These are phyloP conservation scores for Melanogrammus aeglefinus DNA, from an alignment of 2,797 vertebrate genomes.

Conservation along the genomic window DNA sequence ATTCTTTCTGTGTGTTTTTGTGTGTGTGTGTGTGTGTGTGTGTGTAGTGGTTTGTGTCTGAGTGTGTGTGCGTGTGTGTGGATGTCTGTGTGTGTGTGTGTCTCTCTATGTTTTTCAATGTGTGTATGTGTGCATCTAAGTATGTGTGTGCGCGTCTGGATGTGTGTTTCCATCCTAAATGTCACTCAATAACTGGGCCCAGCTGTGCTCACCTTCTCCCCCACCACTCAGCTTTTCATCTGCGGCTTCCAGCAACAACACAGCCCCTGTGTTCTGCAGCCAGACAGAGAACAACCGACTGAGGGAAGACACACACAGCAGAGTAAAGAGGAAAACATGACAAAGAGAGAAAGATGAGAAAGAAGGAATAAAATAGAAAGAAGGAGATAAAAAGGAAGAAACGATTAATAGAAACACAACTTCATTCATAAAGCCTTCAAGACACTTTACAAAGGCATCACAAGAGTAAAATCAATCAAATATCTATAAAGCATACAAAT, in stretches of 20 bases:
- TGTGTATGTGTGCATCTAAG: conserved; percentile 12
- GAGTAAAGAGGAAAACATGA: neutral
- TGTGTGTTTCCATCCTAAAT: conserved; percentile 7
- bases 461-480: neutral
- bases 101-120: neutral
- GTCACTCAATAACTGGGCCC: neutral
- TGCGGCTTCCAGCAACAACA: neutral
- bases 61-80: neutral
- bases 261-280: neutral
- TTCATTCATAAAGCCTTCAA: too few relatives aligned
- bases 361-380: neutral
- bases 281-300: neutral
- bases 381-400: neutral
- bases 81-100: neutral
- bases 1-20: too few relatives aligned
- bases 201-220: neutral
- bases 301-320: neutral
- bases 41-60: neutral
- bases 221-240: neutral
- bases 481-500: neutral
- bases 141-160: conserved; percentile 20
- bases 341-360: neutral
- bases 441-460: neutral
- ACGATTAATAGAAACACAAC: conserved; percentile 9
- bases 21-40: neutral